phyloP scores from a whole-genome alignment of 37 sponge, comb jelly and placozoan genomes.

The Haliclona indistincta region DNA sequence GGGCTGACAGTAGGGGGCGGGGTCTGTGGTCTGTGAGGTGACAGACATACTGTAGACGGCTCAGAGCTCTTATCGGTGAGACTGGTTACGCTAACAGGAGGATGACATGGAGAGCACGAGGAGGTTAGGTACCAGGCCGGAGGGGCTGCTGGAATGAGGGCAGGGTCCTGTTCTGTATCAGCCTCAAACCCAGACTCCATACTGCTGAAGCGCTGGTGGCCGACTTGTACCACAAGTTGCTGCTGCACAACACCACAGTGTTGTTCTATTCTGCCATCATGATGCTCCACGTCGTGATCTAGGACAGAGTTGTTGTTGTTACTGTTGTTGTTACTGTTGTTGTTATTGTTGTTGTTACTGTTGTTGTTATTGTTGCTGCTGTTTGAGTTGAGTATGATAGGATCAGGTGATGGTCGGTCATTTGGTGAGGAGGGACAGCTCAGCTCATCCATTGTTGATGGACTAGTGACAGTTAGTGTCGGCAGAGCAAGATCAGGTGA shows the following conservation, averaged over 20 bases:
- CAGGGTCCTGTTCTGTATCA: slow-evolving; percentile 26
- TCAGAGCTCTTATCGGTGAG: neutral
- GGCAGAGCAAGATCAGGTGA: too few relatives aligned
- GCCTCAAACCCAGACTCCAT: slow-evolving; percentile 31
- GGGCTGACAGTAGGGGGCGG: neutral
- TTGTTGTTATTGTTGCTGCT: slow-evolving; percentile 14
- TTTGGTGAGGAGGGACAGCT: too few relatives aligned
- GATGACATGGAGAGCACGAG: neutral
- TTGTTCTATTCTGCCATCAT: too few relatives aligned
- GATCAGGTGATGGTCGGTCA: too few relatives aligned
- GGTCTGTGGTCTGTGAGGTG: too few relatives aligned
- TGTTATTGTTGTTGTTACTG: neutral
- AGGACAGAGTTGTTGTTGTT: neutral
- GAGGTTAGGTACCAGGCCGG: slow-evolving; percentile 26
- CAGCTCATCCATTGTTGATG: too few relatives aligned
- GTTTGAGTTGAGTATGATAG: neutral
- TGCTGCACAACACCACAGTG: too few relatives aligned
- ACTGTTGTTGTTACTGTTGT: neutral
- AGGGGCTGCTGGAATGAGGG: too few relatives aligned
- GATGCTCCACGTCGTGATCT: neutral
- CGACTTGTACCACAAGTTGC: neutral
- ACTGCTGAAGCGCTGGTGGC: neutral
- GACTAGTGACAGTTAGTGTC: too few relatives aligned
- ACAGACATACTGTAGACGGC: neutral
- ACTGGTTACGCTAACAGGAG: neutral